Evolutionary conservation across 2,113 vertebrate genomes (phyloP), one percentile per base, ranked within the genome.

Genomic region (Apus apus): DNA sequence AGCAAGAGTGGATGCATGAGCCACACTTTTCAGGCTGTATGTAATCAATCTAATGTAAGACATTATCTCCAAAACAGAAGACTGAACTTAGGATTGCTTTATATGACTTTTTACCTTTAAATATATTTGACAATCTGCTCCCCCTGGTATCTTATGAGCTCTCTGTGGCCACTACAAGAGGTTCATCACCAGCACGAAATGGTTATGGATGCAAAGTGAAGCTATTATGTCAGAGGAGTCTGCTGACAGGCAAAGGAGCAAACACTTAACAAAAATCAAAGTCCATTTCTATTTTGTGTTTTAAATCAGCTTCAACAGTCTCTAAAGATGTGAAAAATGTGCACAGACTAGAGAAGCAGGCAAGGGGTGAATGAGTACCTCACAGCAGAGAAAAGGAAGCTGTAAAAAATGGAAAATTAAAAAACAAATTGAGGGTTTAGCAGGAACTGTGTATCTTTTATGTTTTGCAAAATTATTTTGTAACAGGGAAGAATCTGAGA

Each of bases 1-100:
- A 96, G 95, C 76, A 83, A 94, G 91, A 97, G 90, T 95, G 93
- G 93, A 94, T 97, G 95, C 96, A 93, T 88, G 90, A 95, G 92
- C 95, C 94, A 96, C 50, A 85, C 89, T 97, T 96, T 96, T 95
- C 95, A 84, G 97, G 86, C 96, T 97, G 97, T 84, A 92, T 97
- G 88, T 89, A 97, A 98, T 98, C 97, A 98, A 98, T 98, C 97
- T 97, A 95, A 81, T 20, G 3, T 92, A 96, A 97, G 98, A 97
- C 97, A 93, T 97, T 98, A 98, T 98, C 97, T 98, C 90, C 66
- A 88, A 73, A 90, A 84, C 92, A 94, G 86, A 95, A 95, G 94
- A 96, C 85, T 85, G 90, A 96, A 94, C 89, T 90, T 93, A 96
- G 91, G 93, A 45, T 76, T 86, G 84, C 78, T 95, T 90, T 96